These are phyloP conservation scores for Neoseiulus cucumeris DNA, from an alignment of 1,140 invertebrate genomes.

Conservation along the genomic window DNA sequence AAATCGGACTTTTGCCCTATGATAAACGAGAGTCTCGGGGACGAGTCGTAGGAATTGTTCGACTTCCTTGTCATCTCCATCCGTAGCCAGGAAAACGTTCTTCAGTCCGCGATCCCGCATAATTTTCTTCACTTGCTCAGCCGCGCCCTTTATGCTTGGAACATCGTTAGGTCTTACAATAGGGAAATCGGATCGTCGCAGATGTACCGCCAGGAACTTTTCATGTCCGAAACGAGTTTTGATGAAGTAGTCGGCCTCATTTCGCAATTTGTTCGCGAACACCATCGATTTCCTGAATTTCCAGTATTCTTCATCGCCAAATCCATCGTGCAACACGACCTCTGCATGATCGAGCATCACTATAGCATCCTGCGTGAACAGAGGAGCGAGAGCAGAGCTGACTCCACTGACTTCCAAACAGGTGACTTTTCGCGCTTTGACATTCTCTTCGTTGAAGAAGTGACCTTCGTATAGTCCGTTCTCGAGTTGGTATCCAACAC, in stretches of 20 bases:
- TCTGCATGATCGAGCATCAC: constrained; percentile 70
- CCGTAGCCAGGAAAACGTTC: constrained; percentile 58
- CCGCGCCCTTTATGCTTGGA: constrained; percentile 46
- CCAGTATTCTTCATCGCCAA: constrained; percentile 66
- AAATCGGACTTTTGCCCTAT: constrained; percentile 13
- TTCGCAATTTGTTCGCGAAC: neutral
- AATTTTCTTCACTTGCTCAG: constrained; percentile 41
- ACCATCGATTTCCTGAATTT: constrained; percentile 30
- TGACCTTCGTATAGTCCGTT: constrained; percentile 23
- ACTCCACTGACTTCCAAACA: constrained; percentile 70
- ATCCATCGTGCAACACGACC: constrained; percentile 63
- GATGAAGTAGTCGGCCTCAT: neutral
- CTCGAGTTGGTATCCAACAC: constrained; percentile 48
- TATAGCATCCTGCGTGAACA: constrained; percentile 18
- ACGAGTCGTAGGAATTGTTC: neutral
- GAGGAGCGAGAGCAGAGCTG: constrained; percentile 37
- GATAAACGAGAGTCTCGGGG: neutral
- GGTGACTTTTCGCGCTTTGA: constrained; percentile 41
- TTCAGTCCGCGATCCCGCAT: constrained; percentile 38
- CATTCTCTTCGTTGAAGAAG: constrained; percentile 42
- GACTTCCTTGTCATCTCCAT: constrained; percentile 35
- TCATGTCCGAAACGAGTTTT: neutral
- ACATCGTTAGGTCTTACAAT: constrained; percentile 40
- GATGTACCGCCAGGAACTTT: constrained; percentile 46
- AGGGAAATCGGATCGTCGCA: constrained; percentile 64